Evolutionary conservation across 1,140 invertebrate species (phyloP).

Genomic region (Diorhabda elongata): DNA sequence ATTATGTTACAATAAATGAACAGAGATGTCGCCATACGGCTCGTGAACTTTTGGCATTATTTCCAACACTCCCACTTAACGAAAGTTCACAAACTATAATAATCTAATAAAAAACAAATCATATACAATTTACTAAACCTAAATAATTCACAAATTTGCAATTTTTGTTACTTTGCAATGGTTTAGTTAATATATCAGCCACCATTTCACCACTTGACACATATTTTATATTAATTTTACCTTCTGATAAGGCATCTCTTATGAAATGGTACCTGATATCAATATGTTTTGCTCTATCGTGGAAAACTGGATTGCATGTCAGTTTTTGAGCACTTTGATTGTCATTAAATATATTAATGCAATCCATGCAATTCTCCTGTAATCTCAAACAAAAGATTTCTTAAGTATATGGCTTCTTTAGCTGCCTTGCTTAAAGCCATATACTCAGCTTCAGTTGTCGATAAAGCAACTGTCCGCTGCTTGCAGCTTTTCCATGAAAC

Average conservation of each 20-base stretch:
- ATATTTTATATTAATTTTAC: constrained; percentile 2
- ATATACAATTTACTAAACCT: constrained; percentile 4
- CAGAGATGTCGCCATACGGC: too few species aligned
- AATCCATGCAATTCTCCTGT: not conserved
- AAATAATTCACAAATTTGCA: not conserved
- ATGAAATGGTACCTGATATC: constrained; percentile 43
- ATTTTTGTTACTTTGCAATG: not conserved
- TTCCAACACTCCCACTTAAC: too few species aligned
- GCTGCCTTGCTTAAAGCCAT: constrained; percentile 34
- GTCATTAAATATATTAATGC: constrained; percentile 36
- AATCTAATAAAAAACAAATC: too few species aligned
- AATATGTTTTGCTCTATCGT: constrained; percentile 42
- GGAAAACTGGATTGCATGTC: constrained; percentile 37
- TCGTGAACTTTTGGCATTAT: too few species aligned
- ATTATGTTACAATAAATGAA: too few species aligned
- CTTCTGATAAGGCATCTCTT: constrained; percentile 25
- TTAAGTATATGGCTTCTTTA: constrained; percentile 34
- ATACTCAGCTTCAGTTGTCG: constrained; percentile 44
- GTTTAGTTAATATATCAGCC: constrained; percentile 10
- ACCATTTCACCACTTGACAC: not conserved
- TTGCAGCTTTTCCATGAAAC: constrained; percentile 40
- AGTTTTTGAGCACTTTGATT: constrained; percentile 45
- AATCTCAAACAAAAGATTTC: constrained; percentile 22
- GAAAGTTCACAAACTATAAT: too few species aligned
- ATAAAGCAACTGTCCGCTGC: constrained; percentile 40